Evolutionary conservation across 2,113 vertebrate genomes (phyloP).

Genomic region (Pelusios castaneus): DNA sequence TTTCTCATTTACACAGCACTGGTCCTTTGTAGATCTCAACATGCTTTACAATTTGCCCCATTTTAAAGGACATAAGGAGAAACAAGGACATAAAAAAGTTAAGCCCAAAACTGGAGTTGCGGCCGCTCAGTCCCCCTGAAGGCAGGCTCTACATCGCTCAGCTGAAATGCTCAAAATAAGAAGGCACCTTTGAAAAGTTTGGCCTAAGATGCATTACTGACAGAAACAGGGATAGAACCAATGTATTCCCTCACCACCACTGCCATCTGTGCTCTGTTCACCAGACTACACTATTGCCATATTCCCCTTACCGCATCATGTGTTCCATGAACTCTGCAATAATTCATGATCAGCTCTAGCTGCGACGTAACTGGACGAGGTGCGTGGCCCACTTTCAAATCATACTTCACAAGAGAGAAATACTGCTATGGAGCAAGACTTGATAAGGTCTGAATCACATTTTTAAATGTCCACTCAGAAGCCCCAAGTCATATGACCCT

Average conservation of each 20-base stretch:
- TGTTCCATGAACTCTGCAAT: not conserved
- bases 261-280: not conserved
- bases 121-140: slow-evolving; percentile 5
- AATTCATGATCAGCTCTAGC: not conserved
- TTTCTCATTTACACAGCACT: slow-evolving; percentile 11
- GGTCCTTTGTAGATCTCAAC: slow-evolving; percentile 15
- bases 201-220: not conserved
- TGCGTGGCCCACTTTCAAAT: not conserved
- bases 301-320: not conserved
- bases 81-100: slow-evolving; percentile 12
- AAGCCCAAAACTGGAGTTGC: not conserved
- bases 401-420: not conserved
- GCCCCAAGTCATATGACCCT: not conserved
- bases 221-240: not conserved
- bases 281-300: not conserved
- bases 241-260: not conserved
- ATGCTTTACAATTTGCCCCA: slow-evolving; percentile 25
- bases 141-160: not conserved
- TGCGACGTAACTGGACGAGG: not conserved
- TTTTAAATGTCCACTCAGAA: not conserved
- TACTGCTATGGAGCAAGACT: not conserved
- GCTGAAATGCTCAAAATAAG: not conserved
- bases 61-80: not conserved
- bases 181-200: not conserved
- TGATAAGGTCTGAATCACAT: not conserved